Base-by-base conservation (phyloP, 2,113 vertebrate species). In the Campylorhamphus procurvoides region DNA sequence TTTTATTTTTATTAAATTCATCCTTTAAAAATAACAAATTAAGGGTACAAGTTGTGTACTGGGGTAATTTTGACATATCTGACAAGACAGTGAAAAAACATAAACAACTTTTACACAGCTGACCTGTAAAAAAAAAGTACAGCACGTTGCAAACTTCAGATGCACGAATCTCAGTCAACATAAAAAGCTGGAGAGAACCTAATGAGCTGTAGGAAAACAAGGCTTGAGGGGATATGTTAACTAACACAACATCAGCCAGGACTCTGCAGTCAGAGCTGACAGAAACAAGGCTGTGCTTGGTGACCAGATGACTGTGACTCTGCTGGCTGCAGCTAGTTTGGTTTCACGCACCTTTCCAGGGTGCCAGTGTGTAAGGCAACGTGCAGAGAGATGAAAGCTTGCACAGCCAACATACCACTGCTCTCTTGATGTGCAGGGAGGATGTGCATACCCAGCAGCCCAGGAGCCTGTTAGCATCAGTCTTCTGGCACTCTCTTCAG, bases 151-250 rank as follows among this genome's bases (percentile, higher is more conserved):
- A 89, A 88, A 67, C n/a, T 11, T 5, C 0, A 1, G 58, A 33
- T 67, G 72, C 42, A 27, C 5, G 10, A 82, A 46, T 33, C 37
- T 64, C 74, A 62, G 87, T 69, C 84, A 37, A 66, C 63, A 76
- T 10, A 35, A 87, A 76, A 82, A 72, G 47, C 87, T 58, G 62
- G 58, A 28, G 69, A 79, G 84, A n/a, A 63, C 81, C 71, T 95
- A 94, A 94, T 62, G 87, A 89, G 53, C 69, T 84, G 84, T 53
- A 24, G 9, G 29, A 84, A 74, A 91, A 23, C 66, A 82, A 35
- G 66, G n/a, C 78, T 81, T 27, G 81, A 69, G 77, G 89, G 84
- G 28, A 72, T 79, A 22, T 18, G 62, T 89, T 95, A 96, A 92
- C 56, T 84, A 96, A 92, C 81, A 42, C 23, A 69, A 50, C 46